phyloP scores from a whole-genome alignment of 1,140 invertebrate genomes.

The Drepana arcuata region DNA sequence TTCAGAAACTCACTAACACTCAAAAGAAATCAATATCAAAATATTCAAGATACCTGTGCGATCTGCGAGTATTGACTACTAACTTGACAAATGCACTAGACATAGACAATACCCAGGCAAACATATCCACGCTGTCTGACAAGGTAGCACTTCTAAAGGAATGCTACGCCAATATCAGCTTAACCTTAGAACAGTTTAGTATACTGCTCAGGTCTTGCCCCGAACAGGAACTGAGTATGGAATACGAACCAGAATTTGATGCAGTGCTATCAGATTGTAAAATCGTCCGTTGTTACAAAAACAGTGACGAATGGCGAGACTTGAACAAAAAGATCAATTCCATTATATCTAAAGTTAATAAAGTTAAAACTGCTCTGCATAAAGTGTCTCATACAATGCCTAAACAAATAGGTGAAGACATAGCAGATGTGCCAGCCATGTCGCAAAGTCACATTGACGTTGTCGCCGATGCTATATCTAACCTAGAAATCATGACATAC shows the following conservation, averaged over 20 bases:
- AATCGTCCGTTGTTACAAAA: slow-evolving; percentile 67
- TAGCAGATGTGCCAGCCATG: slow-evolving; percentile 21
- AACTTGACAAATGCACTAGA: slow-evolving; percentile 61
- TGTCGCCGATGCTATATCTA: slow-evolving; percentile 35
- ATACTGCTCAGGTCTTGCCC: slow-evolving; percentile 76
- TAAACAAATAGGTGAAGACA: slow-evolving; percentile 29
- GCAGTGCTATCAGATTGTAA: slow-evolving; percentile 48
- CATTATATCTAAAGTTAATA: slow-evolving; percentile 46
- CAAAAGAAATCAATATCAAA: slow-evolving; percentile 71
- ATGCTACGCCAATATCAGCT: slow-evolving; percentile 63
- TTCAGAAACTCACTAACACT: slow-evolving; percentile 64
- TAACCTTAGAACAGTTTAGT: slow-evolving; percentile 74
- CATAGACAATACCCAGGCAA: slow-evolving; percentile 27
- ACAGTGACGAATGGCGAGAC: slow-evolving; percentile 67
- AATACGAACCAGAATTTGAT: slow-evolving; percentile 47
- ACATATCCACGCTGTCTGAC: slow-evolving; percentile 33
- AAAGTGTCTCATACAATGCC: slow-evolving; percentile 41
- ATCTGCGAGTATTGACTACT: slow-evolving; percentile 52
- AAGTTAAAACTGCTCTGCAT: slow-evolving; percentile 54
- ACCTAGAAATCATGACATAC: slow-evolving; percentile 37
- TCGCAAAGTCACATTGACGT: slow-evolving; percentile 54
- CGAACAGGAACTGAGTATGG: slow-evolving; percentile 35
- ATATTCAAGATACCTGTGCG: slow-evolving; percentile 61
- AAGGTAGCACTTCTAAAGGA: slow-evolving; percentile 53
- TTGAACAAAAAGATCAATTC: slow-evolving; percentile 54